Conservation (phyloP, 2,113 vertebrate genomes). For the Oophaga pumilio region DNA sequence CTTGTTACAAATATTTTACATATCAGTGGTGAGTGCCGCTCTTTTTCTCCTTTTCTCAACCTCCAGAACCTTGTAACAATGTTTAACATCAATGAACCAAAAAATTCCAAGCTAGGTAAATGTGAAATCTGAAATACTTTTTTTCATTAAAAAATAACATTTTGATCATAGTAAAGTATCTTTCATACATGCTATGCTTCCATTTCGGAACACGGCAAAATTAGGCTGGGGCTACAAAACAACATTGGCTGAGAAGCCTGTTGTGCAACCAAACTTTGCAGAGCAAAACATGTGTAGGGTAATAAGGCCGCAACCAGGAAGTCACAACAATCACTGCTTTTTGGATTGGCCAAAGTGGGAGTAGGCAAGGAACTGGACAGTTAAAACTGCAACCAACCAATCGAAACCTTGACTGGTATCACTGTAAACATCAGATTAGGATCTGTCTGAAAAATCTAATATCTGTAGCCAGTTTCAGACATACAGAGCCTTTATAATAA, state of each 20-base stretch:
- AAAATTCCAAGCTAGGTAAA: no score
- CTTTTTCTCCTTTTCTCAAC: no score
- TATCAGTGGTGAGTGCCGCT: no score
- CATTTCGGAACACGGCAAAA: not conserved
- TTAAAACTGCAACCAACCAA: no score
- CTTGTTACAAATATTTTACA: no score
- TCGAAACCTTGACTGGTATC: not conserved
- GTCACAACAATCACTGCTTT: not conserved
- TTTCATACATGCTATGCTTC: not conserved
- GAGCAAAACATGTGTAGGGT: no score
- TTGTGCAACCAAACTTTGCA: no score
- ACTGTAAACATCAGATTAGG: not conserved
- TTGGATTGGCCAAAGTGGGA: not conserved
- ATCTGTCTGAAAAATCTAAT: not conserved
- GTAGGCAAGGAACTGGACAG: no score
- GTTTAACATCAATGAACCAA: no score
- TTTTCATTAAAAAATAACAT: not conserved
- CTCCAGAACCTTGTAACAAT: no score
- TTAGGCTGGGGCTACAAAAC: not conserved
- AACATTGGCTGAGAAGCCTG: no score
- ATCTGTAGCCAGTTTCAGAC: not conserved
- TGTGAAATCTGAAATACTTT: not conserved
- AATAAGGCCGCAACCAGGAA: no score
- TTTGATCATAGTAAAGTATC: not conserved
- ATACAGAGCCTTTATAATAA: not conserved